A percentile compares a stretch with the other conserved stretches of the same genome.
Conservation (phyloP, 2,888 invertebrate species). For the Blera fallax region DNA sequence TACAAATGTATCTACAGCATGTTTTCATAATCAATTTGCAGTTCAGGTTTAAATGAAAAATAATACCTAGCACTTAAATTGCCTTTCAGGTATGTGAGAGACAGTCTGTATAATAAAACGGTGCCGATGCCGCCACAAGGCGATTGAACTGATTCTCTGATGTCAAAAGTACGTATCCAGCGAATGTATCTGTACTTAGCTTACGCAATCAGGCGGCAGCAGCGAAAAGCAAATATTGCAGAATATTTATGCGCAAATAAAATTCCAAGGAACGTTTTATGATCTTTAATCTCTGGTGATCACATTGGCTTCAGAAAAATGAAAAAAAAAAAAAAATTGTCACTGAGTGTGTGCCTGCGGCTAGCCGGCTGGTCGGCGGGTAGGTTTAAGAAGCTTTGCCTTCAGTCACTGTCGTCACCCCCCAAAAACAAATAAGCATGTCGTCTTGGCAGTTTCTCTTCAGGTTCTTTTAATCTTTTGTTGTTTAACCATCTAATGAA, state of each 20-base stretch:
- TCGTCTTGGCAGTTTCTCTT: not conserved
- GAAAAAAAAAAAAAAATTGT: not conserved
- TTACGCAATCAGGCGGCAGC: slow-evolving; percentile 30
- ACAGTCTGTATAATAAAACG: slow-evolving; percentile 32
- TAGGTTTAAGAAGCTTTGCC: not conserved
- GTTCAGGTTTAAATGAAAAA: slow-evolving; percentile 18
- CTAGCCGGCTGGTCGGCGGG: not conserved
- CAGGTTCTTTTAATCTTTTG: not conserved
- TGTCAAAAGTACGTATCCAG: not conserved
- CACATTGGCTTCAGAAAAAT: slow-evolving; percentile 27
- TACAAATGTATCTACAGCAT: slow-evolving; percentile 40
- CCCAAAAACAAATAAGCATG: not conserved
- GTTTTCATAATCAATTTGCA: slow-evolving; percentile 58
- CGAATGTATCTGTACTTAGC: not conserved
- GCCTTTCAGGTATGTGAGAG: slow-evolving; percentile 39
- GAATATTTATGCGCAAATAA: slow-evolving; percentile 50
- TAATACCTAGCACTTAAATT: slow-evolving; percentile 33
- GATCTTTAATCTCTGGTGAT: slow-evolving; percentile 44
- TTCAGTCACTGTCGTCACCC: not conserved
- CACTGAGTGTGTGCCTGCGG: not conserved
- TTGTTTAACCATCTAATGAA: slow-evolving; percentile 14
- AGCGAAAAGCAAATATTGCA: slow-evolving; percentile 30
- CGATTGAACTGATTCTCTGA: slow-evolving; percentile 10
- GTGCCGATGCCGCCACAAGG: slow-evolving; percentile 28
- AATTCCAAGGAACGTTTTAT: slow-evolving; percentile 15